Percentiles rank a stretch among this genome's conserved stretches.
phyloP scores from a whole-genome alignment of 2,888 invertebrate species.

The Gerosis bhagava region DNA sequence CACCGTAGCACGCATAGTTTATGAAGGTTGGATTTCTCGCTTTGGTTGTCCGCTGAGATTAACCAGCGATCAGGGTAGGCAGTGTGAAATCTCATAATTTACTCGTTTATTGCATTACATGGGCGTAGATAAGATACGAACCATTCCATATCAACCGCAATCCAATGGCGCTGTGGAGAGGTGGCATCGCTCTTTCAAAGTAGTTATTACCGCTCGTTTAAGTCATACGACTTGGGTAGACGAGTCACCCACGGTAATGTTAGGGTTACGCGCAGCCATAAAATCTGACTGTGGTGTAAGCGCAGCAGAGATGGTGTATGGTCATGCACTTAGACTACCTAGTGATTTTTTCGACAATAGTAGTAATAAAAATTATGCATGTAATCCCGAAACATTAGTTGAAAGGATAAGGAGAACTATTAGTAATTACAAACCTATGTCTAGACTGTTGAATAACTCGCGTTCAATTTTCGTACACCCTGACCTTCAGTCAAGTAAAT shows the following conservation, averaged over 20 bases:
- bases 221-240: neutral
- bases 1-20: neutral
- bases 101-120: too few species aligned
- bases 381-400: too few species aligned
- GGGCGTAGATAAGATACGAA: too few species aligned
- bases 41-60: slow-evolving; percentile 1
- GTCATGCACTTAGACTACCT: neutral
- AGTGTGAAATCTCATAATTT: too few species aligned
- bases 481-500: slow-evolving; percentile 24
- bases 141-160: neutral
- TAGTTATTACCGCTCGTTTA: neutral
- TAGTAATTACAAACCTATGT: neutral
- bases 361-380: neutral
- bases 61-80: too few species aligned
- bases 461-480: slow-evolving; percentile 1
- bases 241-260: neutral
- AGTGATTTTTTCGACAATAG: neutral
- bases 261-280: neutral
- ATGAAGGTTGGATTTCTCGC: neutral
- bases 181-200: neutral
- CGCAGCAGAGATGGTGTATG: neutral
- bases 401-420: too few species aligned
- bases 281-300: neutral
- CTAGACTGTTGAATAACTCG: neutral
- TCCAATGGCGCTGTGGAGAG: neutral